Conservation (phyloP, 2,797 vertebrate genomes). For the Rhinoraja longicauda region DNA sequence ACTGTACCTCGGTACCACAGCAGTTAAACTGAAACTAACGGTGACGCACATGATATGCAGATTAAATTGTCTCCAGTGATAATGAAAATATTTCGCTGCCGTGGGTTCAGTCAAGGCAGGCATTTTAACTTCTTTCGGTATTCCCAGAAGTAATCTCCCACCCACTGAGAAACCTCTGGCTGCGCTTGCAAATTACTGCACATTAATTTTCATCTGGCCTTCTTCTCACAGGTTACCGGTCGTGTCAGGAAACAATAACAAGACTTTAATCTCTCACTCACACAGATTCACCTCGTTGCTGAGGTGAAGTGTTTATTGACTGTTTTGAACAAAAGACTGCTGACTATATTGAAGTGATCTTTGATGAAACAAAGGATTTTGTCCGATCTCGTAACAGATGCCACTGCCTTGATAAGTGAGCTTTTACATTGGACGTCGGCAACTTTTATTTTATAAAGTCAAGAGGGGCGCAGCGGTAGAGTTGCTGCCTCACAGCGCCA, state of each 20-base stretch:
- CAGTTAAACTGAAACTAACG: too few species aligned
- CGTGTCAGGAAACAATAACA: not conserved
- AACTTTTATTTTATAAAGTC: not conserved
- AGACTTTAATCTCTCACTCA: not conserved
- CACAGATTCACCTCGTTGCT: not conserved
- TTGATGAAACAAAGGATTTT: not conserved
- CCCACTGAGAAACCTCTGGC: not conserved
- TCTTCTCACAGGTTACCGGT: not conserved
- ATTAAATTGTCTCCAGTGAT: not conserved
- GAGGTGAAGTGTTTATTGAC: conserved; percentile 13
- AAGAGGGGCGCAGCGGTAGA: too few species aligned
- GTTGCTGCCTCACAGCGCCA: too few species aligned
- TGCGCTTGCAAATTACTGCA: not conserved
- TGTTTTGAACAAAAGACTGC: not conserved
- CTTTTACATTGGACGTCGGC: not conserved
- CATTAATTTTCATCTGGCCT: not conserved
- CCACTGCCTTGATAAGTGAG: not conserved
- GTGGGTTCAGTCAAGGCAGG: not conserved
- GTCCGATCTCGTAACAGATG: not conserved
- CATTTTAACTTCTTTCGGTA: not conserved
- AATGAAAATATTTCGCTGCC: not conserved
- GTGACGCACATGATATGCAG: not conserved
- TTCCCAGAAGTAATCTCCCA: not conserved
- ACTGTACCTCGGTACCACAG: too few species aligned
- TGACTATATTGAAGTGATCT: not conserved